phyloP scores from a whole-genome alignment of 2,113 vertebrate genomes.

The Hemiscyllium ocellatum region DNA sequence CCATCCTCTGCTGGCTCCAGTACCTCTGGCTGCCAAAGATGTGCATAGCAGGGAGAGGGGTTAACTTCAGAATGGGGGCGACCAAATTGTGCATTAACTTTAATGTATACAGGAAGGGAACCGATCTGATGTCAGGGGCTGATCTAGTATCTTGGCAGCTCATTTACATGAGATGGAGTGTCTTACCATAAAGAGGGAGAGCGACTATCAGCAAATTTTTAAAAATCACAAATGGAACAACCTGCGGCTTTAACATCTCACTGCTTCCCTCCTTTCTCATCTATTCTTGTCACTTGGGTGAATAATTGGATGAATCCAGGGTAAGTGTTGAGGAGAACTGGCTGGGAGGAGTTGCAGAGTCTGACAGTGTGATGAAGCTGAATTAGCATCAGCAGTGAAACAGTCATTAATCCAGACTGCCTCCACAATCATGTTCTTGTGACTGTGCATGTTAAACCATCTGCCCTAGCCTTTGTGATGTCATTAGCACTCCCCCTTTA shows the following conservation, averaged over 20 bases:
- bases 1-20: not conserved
- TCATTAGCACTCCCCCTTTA: not conserved
- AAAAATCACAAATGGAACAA: not conserved
- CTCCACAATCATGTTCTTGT: not conserved
- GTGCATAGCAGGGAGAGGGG: too few relatives aligned
- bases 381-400: not conserved
- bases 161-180: not conserved
- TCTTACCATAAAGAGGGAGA: not conserved
- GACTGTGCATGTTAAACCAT: not conserved
- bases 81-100: not conserved
- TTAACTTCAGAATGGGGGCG: not conserved
- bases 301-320: not conserved
- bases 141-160: not conserved
- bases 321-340: not conserved
- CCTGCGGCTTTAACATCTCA: not conserved
- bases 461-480: not conserved
- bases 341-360: constrained; percentile 7
- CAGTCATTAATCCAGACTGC: not conserved
- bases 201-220: not conserved
- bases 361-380: not conserved
- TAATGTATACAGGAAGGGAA: not conserved
- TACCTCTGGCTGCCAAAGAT: not conserved
- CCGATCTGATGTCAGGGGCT: not conserved
- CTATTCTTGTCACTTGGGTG: not conserved
- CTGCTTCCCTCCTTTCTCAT: too few relatives aligned